Conservation (phyloP, 1,140 invertebrate species). For the Mizuhopecten yessoensis region DNA sequence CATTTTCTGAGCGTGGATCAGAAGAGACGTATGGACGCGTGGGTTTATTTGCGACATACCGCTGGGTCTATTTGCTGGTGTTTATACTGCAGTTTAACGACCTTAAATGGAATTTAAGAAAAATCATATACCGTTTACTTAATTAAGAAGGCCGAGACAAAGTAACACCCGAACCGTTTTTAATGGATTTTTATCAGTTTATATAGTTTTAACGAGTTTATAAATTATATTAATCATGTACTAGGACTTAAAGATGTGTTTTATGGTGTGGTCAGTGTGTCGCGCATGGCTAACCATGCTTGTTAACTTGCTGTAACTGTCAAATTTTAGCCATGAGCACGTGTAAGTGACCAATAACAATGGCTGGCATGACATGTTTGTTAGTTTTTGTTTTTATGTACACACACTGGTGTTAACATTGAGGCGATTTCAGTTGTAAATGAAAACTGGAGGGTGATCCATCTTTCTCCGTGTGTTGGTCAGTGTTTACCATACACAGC, state of each 20-base stretch:
- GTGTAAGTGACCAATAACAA: background rate
- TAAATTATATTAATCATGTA: background rate
- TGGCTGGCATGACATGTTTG: background rate
- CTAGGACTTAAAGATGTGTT: background rate
- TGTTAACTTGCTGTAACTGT: background rate
- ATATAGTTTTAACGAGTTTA: constrained; percentile 1
- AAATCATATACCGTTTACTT: constrained; percentile 11
- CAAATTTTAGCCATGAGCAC: background rate
- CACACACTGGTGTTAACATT: too few relatives aligned
- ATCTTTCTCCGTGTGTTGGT: background rate
- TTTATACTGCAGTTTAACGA: background rate
- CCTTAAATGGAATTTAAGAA: constrained; percentile 17
- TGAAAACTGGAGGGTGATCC: background rate
- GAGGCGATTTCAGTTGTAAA: too few relatives aligned
- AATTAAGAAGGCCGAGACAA: background rate
- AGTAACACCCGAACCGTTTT: background rate
- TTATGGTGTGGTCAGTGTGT: background rate
- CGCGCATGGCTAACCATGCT: background rate
- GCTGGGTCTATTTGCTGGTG: background rate
- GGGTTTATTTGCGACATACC: too few relatives aligned
- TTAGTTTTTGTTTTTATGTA: background rate
- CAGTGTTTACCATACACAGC: background rate
- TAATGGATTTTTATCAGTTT: background rate
- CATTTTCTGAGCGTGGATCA: background rate
- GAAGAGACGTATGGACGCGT: too few relatives aligned